These are phyloP conservation scores for chimpanzee (Pan troglodytes) DNA, from an alignment of 2,113 vertebrate species.

Conservation along the genomic window DNA sequence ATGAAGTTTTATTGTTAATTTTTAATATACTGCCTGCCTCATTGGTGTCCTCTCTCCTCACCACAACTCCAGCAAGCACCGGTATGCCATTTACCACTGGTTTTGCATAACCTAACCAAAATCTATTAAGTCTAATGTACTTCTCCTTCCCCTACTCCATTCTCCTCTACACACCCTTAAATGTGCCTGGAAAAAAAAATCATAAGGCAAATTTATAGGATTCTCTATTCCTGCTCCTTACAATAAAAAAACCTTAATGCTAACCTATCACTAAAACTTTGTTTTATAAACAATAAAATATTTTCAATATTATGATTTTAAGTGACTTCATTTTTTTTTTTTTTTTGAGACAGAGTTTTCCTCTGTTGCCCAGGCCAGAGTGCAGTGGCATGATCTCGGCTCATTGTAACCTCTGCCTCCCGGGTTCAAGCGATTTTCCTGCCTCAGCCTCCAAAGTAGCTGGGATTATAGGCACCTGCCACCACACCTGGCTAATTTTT, in stretches of 20 bases:
- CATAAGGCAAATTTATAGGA: neutral
- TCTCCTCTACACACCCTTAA: neutral
- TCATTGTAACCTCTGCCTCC: too few species aligned
- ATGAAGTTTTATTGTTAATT: neutral
- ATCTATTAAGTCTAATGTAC: neutral
- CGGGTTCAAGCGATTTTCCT: too few species aligned
- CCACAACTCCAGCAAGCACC: neutral
- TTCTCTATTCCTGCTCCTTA: neutral
- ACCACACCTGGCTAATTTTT: too few species aligned
- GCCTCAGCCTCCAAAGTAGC: too few species aligned
- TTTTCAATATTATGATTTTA: conserved; percentile 20
- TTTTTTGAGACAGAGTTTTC: too few species aligned
- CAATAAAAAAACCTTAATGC: neutral
- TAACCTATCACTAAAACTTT: neutral
- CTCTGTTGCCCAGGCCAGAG: too few species aligned
- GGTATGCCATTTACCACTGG: neutral
- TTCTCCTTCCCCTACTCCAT: neutral
- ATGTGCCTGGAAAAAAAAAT: neutral
- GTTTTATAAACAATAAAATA: neutral
- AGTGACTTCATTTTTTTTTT: neutral
- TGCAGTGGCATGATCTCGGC: too few species aligned
- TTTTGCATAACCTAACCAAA: neutral
- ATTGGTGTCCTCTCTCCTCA: neutral
- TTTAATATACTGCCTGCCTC: neutral
- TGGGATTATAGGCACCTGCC: too few species aligned